Percentiles rank a stretch among this genome's conserved stretches.
phyloP scores from a whole-genome alignment of 1,140 invertebrate genomes.

The Sminthurinus signatus region DNA sequence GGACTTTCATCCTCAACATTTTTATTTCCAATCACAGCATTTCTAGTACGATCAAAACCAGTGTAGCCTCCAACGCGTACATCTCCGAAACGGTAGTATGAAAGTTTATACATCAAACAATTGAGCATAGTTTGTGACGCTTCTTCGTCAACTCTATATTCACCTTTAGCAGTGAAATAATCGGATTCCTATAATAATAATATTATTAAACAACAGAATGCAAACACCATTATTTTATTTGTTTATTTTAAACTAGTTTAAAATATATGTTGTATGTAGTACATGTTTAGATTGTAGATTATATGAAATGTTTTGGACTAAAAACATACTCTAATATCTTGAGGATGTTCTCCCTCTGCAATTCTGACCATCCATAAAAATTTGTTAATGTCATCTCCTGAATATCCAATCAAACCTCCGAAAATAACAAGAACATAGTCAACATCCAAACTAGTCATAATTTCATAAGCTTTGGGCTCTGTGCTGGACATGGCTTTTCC shows the following conservation, averaged over 20 bases:
- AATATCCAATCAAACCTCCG: conserved; percentile 97
- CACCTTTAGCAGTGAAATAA: conserved; percentile 95
- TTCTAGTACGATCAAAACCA: too few relatives aligned
- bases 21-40: too few relatives aligned
- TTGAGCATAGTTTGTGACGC: conserved; percentile 91
- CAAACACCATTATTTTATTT: too few relatives aligned
- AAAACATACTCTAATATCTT: conserved; percentile 84
- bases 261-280: too few relatives aligned
- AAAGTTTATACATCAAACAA: conserved; percentile 98
- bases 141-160: conserved; percentile 91
- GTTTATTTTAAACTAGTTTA: too few relatives aligned
- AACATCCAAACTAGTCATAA: conserved; percentile 95
- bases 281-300: too few relatives aligned
- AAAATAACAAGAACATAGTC: conserved; percentile 98
- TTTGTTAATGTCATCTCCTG: conserved; percentile 99
- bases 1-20: conserved; percentile 63
- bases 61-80: too few relatives aligned
- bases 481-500: conserved; percentile 99
- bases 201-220: too few relatives aligned
- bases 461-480: conserved; percentile 92
- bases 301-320: too few relatives aligned
- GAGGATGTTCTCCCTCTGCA: conserved; percentile 97
- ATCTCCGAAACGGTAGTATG: conserved; percentile 95
- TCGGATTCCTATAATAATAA: conserved; percentile 81
- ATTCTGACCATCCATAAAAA: conserved; percentile 99